Evolutionary conservation across 35 echinoderm and acorn worm genomes (phyloP).

Genomic region (Ophiothrix spiculata): DNA sequence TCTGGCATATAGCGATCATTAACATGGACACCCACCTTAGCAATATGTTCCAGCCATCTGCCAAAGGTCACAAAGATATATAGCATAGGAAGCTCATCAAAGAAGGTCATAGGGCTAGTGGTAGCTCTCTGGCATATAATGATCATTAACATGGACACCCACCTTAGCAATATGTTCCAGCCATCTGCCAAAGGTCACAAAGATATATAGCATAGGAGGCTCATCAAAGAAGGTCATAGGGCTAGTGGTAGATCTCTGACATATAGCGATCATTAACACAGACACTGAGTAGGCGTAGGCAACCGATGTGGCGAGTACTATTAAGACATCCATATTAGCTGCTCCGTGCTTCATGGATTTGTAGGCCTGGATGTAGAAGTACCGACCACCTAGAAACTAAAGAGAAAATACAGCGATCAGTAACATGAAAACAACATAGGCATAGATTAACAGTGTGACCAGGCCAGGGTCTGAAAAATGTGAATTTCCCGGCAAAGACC

Average conservation of each 20-base stretch:
- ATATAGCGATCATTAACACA: slow-evolving; percentile 74
- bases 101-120: slow-evolving; percentile 97
- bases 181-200: slow-evolving; percentile 96
- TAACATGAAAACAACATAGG: too few species aligned
- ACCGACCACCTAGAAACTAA: slow-evolving; percentile 87
- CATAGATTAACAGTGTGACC: too few species aligned
- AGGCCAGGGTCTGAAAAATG: too few species aligned
- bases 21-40: slow-evolving; percentile 86
- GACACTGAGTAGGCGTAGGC: slow-evolving; percentile 85
- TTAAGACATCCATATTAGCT: slow-evolving; percentile 97
- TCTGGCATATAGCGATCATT: slow-evolving; percentile 62
- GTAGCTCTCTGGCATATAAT: slow-evolving; percentile 47
- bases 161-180: slow-evolving; percentile 97
- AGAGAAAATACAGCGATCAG: too few species aligned
- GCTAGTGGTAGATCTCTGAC: slow-evolving; percentile 45
- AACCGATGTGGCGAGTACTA: slow-evolving; percentile 86
- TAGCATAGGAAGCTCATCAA: slow-evolving; percentile 96
- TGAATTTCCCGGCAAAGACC: too few species aligned
- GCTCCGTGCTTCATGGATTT: slow-evolving; percentile 92
- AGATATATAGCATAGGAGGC: slow-evolving; percentile 95
- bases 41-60: slow-evolving; percentile 94
- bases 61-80: slow-evolving; percentile 96
- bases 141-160: slow-evolving; percentile 61
- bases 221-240: slow-evolving; percentile 99
- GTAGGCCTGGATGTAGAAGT: slow-evolving; percentile 98